Base-by-base conservation (phyloP, 2,113 vertebrate genomes). In the Paraplagusia blochii region DNA sequence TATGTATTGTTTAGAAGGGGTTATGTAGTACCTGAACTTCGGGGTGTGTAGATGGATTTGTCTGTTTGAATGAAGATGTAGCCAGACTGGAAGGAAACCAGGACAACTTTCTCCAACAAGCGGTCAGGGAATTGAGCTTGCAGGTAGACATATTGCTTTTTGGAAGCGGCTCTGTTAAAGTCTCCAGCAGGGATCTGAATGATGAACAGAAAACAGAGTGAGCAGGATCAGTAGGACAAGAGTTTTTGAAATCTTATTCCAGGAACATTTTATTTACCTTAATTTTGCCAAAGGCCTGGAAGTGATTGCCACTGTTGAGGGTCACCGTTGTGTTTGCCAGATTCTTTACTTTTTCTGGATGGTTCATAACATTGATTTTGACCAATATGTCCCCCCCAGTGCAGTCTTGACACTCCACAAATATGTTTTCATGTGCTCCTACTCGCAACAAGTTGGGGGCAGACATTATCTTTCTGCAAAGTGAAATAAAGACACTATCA, bases 1-100 rank as follows among this genome's bases (percentile, higher is more conserved):
- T 6, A 14, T 45, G 10, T 59, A n/a, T 53, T 49, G 14, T 2
- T 44, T 0, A 35, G 35, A 14, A 11, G n/a, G 22, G 4, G 49
- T n/a, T 9, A 2, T 13, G 14, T 0, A 1, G 1, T 59, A 90
- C 89, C 81, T 44, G 5, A 79, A 52, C 39, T 84, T 16, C 76
- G 44, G 4, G 88, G 89, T 1, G 86, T 89, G 62, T 91, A 91
- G 35, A 91, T 65, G 19, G 87, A 80, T 56, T 90, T 89, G 63
- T 90, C 89, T 0, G 89, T 90, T 56, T 89, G 88, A 40, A 90
- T 80, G 72, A 88, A 89, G 44, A 91, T 86, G 72, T 87, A 84
- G 1, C 87, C 88, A 4, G 82, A 80, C 66, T 88, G 88, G 53
- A 89, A 88, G 46, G 86, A 84, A 15, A 88, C 79, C n/a, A 91